Conservation (phyloP, 2,888 invertebrate genomes). For the Idaea biselata region DNA sequence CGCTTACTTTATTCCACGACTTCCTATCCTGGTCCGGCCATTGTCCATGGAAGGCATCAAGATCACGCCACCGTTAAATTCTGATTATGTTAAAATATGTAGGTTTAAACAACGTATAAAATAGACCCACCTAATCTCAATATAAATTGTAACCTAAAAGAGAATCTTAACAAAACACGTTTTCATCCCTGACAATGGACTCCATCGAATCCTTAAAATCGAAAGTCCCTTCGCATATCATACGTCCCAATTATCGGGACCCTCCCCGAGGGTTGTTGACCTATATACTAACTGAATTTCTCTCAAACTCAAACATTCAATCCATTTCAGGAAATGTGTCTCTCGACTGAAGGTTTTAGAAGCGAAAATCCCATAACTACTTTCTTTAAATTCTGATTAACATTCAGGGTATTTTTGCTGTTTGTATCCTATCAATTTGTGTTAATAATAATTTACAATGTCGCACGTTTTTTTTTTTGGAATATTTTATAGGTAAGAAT, state of each 20-base stretch:
- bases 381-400: conserved; percentile 29
- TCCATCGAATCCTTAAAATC: conserved; percentile 36
- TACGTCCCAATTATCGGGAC: conserved; percentile 49
- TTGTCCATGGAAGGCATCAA: too few relatives aligned
- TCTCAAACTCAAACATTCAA: not conserved
- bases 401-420: conserved; percentile 45
- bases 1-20: too few relatives aligned
- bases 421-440: conserved; percentile 46
- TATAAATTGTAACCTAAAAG: not conserved
- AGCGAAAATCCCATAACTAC: not conserved
- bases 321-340: not conserved
- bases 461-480: conserved; percentile 16
- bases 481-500: conserved; percentile 27
- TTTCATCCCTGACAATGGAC: not conserved
- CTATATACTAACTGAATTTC: conserved; percentile 30
- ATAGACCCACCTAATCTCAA: not conserved
- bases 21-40: too few relatives aligned
- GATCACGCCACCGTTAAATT: too few relatives aligned
- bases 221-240: conserved; percentile 36
- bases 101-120: too few relatives aligned
- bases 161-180: not conserved
- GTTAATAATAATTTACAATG: conserved; percentile 40
- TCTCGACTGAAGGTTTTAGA: not conserved
- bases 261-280: conserved; percentile 49
- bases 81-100: too few relatives aligned